These are phyloP conservation scores for Chondrilla cf. caribensis DNA, from an alignment of 37 sponge, comb jelly and placozoan genomes.

Conservation along the genomic window DNA sequence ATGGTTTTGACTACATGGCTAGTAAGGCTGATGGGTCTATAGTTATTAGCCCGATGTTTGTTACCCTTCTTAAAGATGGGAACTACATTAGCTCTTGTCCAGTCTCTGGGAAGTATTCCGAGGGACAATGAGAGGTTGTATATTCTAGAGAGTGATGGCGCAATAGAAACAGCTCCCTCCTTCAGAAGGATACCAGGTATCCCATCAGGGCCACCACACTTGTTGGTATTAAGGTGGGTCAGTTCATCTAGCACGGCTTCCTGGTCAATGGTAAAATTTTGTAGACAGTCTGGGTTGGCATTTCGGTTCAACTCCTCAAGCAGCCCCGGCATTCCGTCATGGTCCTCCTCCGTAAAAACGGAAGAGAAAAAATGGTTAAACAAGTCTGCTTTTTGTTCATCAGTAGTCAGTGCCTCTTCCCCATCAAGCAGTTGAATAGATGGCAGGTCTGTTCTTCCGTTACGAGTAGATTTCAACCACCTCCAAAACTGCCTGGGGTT, in stretches of 20 bases:
- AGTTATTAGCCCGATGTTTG: slow-evolving; percentile 32
- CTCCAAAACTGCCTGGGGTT: too few relatives aligned
- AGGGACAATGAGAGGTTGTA: slow-evolving; percentile 16
- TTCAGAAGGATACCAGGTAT: slow-evolving; percentile 20
- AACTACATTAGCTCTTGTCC: slow-evolving; percentile 35
- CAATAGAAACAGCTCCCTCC: slow-evolving; percentile 24
- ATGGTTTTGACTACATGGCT: slow-evolving; percentile 28
- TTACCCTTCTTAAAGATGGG: slow-evolving; percentile 33
- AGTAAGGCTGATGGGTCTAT: slow-evolving; percentile 36
- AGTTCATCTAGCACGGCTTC: slow-evolving; percentile 8
- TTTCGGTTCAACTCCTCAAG: too few relatives aligned
- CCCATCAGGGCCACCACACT: slow-evolving; percentile 17
- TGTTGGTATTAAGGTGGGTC: not conserved
- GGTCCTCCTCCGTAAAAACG: too few relatives aligned
- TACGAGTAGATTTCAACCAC: too few relatives aligned
- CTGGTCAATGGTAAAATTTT: not conserved
- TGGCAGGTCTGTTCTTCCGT: too few relatives aligned
- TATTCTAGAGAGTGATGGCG: slow-evolving; percentile 17
- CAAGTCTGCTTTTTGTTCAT: too few relatives aligned
- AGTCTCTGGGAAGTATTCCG: slow-evolving; percentile 43
- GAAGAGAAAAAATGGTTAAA: too few relatives aligned
- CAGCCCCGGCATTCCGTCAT: too few relatives aligned
- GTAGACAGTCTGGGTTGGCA: not conserved
- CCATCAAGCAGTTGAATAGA: too few relatives aligned
- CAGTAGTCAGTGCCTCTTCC: too few relatives aligned